Percentiles rank a stretch among this genome's conserved stretches.
Evolutionary conservation across 2,797 vertebrate genomes (phyloP).

Genomic region (Nasua narica): DNA sequence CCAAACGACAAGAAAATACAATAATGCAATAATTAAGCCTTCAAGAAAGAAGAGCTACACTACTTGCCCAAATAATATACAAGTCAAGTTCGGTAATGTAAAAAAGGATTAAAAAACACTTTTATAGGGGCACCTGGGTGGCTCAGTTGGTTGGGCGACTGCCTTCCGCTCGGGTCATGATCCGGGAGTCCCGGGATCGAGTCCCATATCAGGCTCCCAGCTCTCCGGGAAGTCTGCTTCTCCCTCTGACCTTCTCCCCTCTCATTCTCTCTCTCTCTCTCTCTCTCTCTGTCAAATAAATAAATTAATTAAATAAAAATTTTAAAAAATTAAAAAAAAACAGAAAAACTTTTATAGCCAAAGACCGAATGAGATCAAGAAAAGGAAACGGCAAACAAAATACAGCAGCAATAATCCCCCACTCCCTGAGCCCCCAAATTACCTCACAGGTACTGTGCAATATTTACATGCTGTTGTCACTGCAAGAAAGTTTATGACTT

Average conservation of each 20-base stretch:
- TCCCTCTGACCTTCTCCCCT: no score
- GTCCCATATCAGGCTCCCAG: no score
- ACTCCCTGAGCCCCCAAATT: not conserved
- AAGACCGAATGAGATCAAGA: constrained; percentile 1
- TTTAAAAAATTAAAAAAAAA: no score
- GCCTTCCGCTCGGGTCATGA: no score
- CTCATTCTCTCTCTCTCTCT: no score
- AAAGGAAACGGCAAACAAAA: not conserved
- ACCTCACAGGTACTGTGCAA: not conserved
- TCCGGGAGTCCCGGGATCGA: no score
- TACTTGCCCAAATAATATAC: not conserved
- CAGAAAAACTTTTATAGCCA: not conserved
- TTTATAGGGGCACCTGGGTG: no score
- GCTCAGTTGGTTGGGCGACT: no score
- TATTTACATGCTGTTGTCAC: not conserved
- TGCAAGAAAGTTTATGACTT: constrained; percentile 1
- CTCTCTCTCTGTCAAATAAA: no score
- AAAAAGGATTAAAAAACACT: not conserved
- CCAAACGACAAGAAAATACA: not conserved
- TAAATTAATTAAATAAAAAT: no score
- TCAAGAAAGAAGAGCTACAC: not conserved
- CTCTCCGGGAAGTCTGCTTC: no score
- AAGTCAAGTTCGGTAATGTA: not conserved
- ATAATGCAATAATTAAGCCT: not conserved
- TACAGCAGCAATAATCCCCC: not conserved